Evolutionary conservation across 1,140 invertebrate species (phyloP).

Genomic region (Drosophila obscura): DNA sequence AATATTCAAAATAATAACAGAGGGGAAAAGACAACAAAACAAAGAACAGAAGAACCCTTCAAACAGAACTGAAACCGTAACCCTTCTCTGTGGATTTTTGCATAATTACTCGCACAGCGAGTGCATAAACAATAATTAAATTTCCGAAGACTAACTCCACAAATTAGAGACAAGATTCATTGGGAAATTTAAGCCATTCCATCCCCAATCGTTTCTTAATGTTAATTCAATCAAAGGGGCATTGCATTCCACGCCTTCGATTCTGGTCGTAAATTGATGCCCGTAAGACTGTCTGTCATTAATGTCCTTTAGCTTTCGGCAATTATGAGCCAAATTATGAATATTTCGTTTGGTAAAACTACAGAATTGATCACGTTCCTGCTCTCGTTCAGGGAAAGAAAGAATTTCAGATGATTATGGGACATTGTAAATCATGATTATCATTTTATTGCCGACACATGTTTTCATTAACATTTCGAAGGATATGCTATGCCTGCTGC

Average conservation of each 20-base stretch:
- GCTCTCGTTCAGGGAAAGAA: slow-evolving; percentile 11
- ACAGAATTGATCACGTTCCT: slow-evolving; percentile 56
- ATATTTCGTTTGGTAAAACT: slow-evolving; percentile 30
- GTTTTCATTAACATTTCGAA: slow-evolving; percentile 65
- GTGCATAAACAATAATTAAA: slow-evolving; percentile 76
- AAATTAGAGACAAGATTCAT: slow-evolving; percentile 63
- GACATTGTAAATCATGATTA: slow-evolving; percentile 71
- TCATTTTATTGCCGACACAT: slow-evolving; percentile 76
- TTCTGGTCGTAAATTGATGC: slow-evolving; percentile 19
- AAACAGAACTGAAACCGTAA: not conserved
- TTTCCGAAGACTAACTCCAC: slow-evolving; percentile 53
- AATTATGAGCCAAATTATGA: slow-evolving; percentile 55
- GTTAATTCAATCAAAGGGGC: slow-evolving; percentile 38
- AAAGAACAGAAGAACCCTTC: too few relatives aligned
- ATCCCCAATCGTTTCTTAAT: not conserved
- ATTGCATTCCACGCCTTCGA: not conserved
- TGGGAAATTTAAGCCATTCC: not conserved
- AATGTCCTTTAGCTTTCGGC: slow-evolving; percentile 21
- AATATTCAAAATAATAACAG: slow-evolving; percentile 16
- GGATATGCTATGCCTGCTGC: too few relatives aligned
- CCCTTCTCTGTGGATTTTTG: slow-evolving; percentile 6
- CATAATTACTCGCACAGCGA: slow-evolving; percentile 14
- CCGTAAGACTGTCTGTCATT: slow-evolving; percentile 10
- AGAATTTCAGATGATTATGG: slow-evolving; percentile 22
- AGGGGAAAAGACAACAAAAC: too few relatives aligned